Evolutionary conservation across 64 coral and sea anemone genomes (phyloP), one percentile per base, ranked within the genome.

Genomic region (Montipora sp.): DNA sequence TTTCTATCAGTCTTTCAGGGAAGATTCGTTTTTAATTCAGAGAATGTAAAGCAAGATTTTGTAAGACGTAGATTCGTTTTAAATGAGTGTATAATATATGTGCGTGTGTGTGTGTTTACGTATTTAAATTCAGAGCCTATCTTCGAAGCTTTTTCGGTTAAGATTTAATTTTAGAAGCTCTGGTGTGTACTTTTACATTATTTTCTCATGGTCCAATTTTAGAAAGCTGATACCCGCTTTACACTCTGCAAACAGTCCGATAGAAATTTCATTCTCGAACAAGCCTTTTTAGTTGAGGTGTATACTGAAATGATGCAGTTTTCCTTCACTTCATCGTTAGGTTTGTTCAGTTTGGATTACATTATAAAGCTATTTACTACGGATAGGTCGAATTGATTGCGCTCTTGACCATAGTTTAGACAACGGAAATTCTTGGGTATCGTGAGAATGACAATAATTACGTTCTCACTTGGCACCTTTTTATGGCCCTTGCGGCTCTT

Each of bases 401-500:
- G 8, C 45, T 51, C 59, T 92, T 61, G 74, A 72, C 9, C 73
- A 51, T 23, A 58, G 90, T 92, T 92, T 92, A 92, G 59, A 14
- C 68, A 83, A 79, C 88, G 75, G 75, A 90, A 69, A 79, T 90
- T 90, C 60, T 90, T 79, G 75, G 72, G 83, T 83, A 68, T 75
- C 81, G 88, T 90, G 89, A 84, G 67, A 77, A 84, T 84, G 73
- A 77, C 59, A 70, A 93, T 84, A 86, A 89, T 75, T 92, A 78
- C 75, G 90, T 89, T 92, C 55, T 83, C 90, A 89, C 87, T 73
- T 92, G 51, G 59, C 66, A 78, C 88, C 81, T 81, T 96, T 85
- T 84, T 86, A 96, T 86, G 90, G 87, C 47, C 61, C 65, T 93
- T 93, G 91, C 79, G 81, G 77, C 89, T 93, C 84, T 96, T 75